Evolutionary conservation across 2,797 vertebrate genomes (phyloP).

Genomic region (Manis javanica): DNA sequence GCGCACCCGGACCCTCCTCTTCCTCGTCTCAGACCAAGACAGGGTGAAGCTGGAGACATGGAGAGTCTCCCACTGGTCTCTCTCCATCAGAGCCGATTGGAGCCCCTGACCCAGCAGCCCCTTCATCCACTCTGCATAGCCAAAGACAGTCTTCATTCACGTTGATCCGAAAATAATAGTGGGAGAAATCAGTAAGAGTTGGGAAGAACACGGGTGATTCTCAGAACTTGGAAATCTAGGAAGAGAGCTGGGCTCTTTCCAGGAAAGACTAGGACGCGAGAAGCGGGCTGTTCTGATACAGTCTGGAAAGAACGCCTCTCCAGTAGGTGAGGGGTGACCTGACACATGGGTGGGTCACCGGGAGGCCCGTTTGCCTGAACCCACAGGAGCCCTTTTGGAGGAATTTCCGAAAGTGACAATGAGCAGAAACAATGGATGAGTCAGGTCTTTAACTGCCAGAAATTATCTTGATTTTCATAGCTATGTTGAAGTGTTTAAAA

Average conservation of each 20-base stretch:
- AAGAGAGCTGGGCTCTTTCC: constrained; percentile 31
- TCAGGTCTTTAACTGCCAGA: constrained; percentile 82
- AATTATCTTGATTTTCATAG: constrained; percentile 83
- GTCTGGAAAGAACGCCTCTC: constrained; percentile 55
- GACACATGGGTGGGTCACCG: constrained; percentile 79
- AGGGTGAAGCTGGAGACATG: background rate
- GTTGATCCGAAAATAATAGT: constrained; percentile 23
- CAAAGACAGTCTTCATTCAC: background rate
- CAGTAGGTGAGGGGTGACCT: constrained; percentile 69
- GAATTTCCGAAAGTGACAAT: constrained; percentile 85
- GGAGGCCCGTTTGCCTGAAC: constrained; percentile 67
- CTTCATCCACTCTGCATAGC: background rate
- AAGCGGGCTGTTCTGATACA: constrained; percentile 64
- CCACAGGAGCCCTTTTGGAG: constrained; percentile 75
- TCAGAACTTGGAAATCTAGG: background rate
- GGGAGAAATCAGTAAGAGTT: background rate
- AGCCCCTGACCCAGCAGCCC: background rate
- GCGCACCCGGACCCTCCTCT: fast-evolving
- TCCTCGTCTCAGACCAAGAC: background rate
- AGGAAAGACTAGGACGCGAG: constrained; percentile 29
- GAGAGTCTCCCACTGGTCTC: background rate
- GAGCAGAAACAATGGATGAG: constrained; percentile 85
- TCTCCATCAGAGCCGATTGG: background rate
- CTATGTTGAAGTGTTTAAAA: constrained; percentile 80
- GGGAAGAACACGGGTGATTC: background rate